Evolutionary conservation across 23 tunicate genomes (phyloP).

Genomic region (Corella eumyota): DNA sequence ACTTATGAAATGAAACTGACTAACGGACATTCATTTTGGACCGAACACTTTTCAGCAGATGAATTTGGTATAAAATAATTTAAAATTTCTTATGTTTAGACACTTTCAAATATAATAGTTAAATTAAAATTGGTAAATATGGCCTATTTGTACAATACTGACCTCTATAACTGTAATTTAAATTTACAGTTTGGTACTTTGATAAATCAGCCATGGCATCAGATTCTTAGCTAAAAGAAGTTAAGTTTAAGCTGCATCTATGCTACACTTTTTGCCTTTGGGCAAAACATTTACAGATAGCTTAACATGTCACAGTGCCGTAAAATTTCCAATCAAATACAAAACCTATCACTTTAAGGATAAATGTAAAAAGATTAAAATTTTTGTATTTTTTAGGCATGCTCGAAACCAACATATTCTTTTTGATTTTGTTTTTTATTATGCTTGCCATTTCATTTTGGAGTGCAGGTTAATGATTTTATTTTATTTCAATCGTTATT

Average conservation of each 20-base stretch:
- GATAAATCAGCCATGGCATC: too few relatives aligned
- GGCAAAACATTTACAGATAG: neutral
- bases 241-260: neutral
- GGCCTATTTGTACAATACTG: too few relatives aligned
- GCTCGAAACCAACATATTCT: slow-evolving; percentile 48
- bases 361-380: too few relatives aligned
- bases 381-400: slow-evolving; percentile 33
- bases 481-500: neutral
- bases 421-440: slow-evolving; percentile 30
- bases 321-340: too few relatives aligned
- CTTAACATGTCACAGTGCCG: too few relatives aligned
- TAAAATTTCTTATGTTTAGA: too few relatives aligned
- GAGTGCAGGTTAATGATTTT: slow-evolving; percentile 32
- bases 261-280: neutral
- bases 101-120: too few relatives aligned
- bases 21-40: slow-evolving; percentile 89
- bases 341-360: too few relatives aligned
- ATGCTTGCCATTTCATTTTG: slow-evolving; percentile 27
- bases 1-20: slow-evolving; percentile 59
- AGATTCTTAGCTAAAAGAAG: neutral
- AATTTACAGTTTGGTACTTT: too few relatives aligned
- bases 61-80: slow-evolving; percentile 73
- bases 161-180: too few relatives aligned
- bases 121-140: too few relatives aligned
- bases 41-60: slow-evolving; percentile 79